Percentiles rank a stretch among this genome's conserved stretches.
Conservation (phyloP, 2,888 invertebrate species). For the Sphecodes monilicornis region DNA sequence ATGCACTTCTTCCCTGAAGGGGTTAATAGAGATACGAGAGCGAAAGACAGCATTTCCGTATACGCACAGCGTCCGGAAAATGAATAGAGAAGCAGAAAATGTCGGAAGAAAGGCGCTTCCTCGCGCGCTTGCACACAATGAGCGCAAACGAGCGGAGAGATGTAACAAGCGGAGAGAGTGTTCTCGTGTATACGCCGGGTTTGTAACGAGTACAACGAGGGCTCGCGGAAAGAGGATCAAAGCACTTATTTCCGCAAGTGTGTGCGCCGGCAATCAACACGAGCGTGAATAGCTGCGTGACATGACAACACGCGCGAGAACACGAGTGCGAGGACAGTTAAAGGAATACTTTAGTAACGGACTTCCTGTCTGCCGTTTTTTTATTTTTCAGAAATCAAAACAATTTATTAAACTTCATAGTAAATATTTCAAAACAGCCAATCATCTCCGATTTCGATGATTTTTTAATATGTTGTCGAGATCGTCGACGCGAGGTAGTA, state of each 20-base stretch:
- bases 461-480: not conserved
- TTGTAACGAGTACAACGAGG: conserved; percentile 37
- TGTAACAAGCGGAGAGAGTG: conserved; percentile 48
- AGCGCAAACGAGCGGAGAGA: conserved; percentile 43
- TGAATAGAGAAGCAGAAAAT: conserved; percentile 31
- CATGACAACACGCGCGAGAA: not conserved
- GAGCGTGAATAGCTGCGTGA: not conserved
- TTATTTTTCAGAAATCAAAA: not conserved
- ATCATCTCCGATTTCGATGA: not conserved
- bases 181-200: conserved; percentile 27
- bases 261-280: conserved; percentile 39
- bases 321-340: conserved; percentile 20
- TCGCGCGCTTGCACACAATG: conserved; percentile 37
- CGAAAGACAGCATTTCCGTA: not conserved
- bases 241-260: conserved; percentile 25
- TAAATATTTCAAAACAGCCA: not conserved
- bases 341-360: conserved; percentile 9
- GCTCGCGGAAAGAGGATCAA: conserved; percentile 25
- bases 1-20: not conserved
- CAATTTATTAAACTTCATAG: not conserved
- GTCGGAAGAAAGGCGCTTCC: conserved; percentile 11
- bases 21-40: not conserved
- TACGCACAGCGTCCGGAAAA: conserved; percentile 14
- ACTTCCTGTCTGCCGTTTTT: not conserved
- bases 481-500: too few species aligned